Evolutionary conservation across 2,888 invertebrate genomes (phyloP).

Genomic region (Apamea crenata): DNA sequence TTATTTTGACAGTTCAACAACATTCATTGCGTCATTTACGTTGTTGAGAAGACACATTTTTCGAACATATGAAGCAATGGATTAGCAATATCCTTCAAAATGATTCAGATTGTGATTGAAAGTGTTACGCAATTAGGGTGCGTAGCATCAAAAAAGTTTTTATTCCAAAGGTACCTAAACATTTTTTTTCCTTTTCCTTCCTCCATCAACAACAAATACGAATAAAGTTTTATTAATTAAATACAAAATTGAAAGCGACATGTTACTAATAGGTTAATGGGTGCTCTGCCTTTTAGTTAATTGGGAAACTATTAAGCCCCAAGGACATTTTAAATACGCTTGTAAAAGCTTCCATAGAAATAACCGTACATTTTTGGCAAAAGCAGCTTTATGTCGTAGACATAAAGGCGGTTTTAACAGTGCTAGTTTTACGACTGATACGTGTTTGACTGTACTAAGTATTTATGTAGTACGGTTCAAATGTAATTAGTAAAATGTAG

Average conservation of each 20-base stretch:
- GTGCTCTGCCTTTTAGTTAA: conserved; percentile 50
- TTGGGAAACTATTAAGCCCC: conserved; percentile 38
- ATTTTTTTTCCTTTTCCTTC: no score
- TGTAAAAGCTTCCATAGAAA: background rate
- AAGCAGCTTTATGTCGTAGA: no score
- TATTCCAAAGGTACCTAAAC: background rate
- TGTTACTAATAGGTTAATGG: conserved; percentile 40
- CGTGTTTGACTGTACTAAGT: background rate
- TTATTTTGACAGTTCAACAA: no score
- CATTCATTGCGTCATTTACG: no score
- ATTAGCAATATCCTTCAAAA: no score
- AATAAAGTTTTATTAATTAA: conserved; percentile 24
- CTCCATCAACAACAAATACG: background rate
- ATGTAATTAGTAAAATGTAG: no score
- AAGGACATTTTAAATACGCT: conserved; percentile 1
- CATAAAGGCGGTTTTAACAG: background rate
- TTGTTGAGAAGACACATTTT: no score
- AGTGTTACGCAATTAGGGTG: no score
- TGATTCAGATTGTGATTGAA: no score
- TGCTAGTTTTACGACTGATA: background rate
- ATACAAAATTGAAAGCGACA: conserved; percentile 24
- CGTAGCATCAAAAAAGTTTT: background rate
- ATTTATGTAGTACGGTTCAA: background rate
- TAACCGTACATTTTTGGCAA: background rate
- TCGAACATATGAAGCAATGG: no score